Conservation (phyloP, 2,888 invertebrate genomes). For the Serripes groenlandicus region DNA sequence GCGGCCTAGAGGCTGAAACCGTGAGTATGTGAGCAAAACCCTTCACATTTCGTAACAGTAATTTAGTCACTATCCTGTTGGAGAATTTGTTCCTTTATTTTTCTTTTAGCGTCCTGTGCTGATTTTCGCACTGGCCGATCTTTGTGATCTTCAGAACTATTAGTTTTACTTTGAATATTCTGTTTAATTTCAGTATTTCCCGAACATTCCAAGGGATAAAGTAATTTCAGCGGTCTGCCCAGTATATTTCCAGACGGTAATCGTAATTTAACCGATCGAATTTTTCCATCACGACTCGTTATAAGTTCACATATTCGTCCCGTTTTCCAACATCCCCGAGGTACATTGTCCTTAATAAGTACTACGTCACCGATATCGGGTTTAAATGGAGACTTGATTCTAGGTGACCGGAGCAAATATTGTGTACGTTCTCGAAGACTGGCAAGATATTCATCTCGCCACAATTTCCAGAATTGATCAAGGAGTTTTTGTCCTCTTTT, state of each 20-base stretch:
- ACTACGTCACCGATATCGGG: slow-evolving; percentile 44
- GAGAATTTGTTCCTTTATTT: neutral
- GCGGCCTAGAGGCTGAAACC: too few relatives aligned
- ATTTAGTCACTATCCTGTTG: too few relatives aligned
- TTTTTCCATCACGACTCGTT: slow-evolving; percentile 27
- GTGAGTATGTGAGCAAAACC: too few relatives aligned
- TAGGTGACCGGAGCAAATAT: slow-evolving; percentile 5
- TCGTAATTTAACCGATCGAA: slow-evolving; percentile 28
- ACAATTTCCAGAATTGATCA: slow-evolving; percentile 35
- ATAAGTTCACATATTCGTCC: slow-evolving; percentile 15
- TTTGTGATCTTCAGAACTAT: neutral
- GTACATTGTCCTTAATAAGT: slow-evolving; percentile 21
- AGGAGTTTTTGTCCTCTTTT: slow-evolving; percentile 20
- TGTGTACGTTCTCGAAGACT: slow-evolving; percentile 41
- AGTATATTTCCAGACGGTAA: slow-evolving; percentile 12
- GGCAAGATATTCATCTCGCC: slow-evolving; percentile 36
- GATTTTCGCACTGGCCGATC: neutral
- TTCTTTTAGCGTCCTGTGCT: neutral
- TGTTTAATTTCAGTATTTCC: neutral
- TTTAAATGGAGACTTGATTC: slow-evolving; percentile 16
- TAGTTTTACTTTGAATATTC: neutral
- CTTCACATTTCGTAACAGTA: too few relatives aligned
- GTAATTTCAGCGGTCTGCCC: slow-evolving; percentile 19
- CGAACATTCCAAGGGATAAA: neutral
- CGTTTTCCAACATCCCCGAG: slow-evolving; percentile 24